Evolutionary conservation across 1,140 invertebrate species (phyloP).

Genomic region (Heliothis virescens): DNA sequence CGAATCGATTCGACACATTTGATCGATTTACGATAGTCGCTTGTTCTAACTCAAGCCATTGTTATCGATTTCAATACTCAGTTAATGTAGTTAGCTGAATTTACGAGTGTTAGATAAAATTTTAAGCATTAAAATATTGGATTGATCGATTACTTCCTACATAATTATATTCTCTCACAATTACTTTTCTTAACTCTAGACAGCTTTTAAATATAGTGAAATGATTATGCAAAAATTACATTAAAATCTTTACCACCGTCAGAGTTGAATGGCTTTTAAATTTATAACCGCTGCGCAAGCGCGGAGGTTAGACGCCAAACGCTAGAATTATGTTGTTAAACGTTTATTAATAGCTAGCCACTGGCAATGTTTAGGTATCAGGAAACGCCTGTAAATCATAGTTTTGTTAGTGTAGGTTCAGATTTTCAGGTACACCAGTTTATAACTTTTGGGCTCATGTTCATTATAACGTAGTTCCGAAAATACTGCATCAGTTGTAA

Average conservation of each 20-base stretch:
- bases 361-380: constrained; percentile 26
- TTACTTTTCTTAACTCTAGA: too few species aligned
- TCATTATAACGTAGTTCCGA: neutral
- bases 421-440: constrained; percentile 11
- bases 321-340: constrained; percentile 38
- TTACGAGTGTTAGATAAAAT: neutral
- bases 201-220: neutral
- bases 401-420: constrained; percentile 27
- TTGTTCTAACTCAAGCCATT: constrained; percentile 57
- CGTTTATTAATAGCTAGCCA: constrained; percentile 40
- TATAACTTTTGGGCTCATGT: neutral
- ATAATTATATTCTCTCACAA: too few species aligned
- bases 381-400: constrained; percentile 45
- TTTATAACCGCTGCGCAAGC: constrained; percentile 24
- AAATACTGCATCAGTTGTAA: neutral
- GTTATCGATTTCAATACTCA: constrained; percentile 54
- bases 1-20: constrained; percentile 57
- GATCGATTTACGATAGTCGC: constrained; percentile 48
- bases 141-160: too few species aligned
- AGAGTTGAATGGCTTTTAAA: constrained; percentile 49
- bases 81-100: constrained; percentile 1
- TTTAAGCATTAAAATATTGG: too few species aligned
- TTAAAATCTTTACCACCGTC: constrained; percentile 25
- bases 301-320: constrained; percentile 37
- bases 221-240: constrained; percentile 33